Base-by-base conservation (phyloP, 2,797 vertebrate species). In the Phalloptychus januarius region DNA sequence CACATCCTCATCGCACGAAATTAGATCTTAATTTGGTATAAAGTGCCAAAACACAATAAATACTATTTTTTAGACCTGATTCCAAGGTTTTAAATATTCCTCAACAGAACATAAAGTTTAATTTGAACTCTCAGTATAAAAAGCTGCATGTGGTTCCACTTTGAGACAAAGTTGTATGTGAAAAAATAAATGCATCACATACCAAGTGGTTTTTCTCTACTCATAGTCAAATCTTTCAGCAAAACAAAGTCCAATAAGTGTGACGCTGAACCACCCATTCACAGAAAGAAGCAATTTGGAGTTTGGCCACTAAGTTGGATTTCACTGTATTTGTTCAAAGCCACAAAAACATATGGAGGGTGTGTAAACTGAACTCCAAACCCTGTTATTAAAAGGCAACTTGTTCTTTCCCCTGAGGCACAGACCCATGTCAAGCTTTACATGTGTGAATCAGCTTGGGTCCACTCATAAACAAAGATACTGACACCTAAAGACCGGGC, bases 251-350 rank as follows among this genome's bases (percentile, higher is more conserved):
- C 1, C 31, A 65, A 25, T 16, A 36, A 65, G 61, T 38, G 61
- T 38, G 61, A 65, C 18, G 36, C 6, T 25, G 4, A 67, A 25
- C 18, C 2, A 40, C 58, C 13, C 58, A 61, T 16, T 61, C 36
- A 67, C 65, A 42, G 36, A 40, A 25, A 40, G 38, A 67, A 40
- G 36, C 23, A 5, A 12, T 42, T 42, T 42, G 65, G 38, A 67
- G 38, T 67, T 40, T n/a, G 65, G 65, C 65, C 36, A 36, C 31
- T 38, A 65, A 36, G 15, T 42, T 58, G 52, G 50, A 74, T 50
- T 25, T n/a, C 7, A 45, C 31, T 44, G 13, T 38, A 69, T 71
- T 54, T 54, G 69, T 78, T 38, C 79, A 16, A 75, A 44, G 42
- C 42, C 46, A 63, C 18, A 65, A 28, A 75, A 70, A 70, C 33